Evolutionary conservation across 2,797 vertebrate genomes (phyloP), one percentile per base, ranked within the genome.

Genomic region (Melopsittacus undulatus): DNA sequence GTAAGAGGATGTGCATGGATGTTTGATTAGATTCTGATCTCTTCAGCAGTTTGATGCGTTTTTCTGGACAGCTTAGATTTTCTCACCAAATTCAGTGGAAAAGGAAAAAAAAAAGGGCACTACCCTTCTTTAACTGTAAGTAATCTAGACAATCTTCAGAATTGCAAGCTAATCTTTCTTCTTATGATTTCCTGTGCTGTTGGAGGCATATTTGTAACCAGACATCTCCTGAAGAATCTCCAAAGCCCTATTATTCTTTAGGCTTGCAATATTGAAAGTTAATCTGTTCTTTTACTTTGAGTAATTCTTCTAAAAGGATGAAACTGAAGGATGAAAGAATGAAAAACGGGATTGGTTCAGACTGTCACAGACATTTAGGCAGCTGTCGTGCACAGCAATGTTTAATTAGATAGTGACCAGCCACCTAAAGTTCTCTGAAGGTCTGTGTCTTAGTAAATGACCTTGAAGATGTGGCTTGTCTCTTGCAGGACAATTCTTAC

Each of bases 291-390:
- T 94, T 78, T 75, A 77, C 75, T 92, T 87, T 8, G 32, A 51
- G 59, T 88, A 94, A 88, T 89, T 93, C 80, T 84, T 93, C 89
- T 90, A 79, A 89, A 90, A 92, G 90, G 80, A 87, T 92, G 63
- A 92, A 94, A 76, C 63, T 66, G 69, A 81, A 78, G 63, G 46
- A 73, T 89, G 77, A 95, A 92, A 87, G 52, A 38, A 62, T 87
- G 68, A 87, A 87, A 92, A 76, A 21, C 30, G 27, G 34, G n/a
- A 63, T 77, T 84, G 77, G 54, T 89, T 94, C 67, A 79, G 77
- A 45, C n/a, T 67, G 72, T 80, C 46, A 48, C 40, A 82, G 90
- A 77, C 89, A 70, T 45, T 92, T 83, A 59, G 36, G 67, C 51
- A 93, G 80, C 70, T 95, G 1, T 83, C 86, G 59, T 11, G 20